Base-by-base conservation (phyloP, 2,113 vertebrate genomes). In the Python bivittatus region DNA sequence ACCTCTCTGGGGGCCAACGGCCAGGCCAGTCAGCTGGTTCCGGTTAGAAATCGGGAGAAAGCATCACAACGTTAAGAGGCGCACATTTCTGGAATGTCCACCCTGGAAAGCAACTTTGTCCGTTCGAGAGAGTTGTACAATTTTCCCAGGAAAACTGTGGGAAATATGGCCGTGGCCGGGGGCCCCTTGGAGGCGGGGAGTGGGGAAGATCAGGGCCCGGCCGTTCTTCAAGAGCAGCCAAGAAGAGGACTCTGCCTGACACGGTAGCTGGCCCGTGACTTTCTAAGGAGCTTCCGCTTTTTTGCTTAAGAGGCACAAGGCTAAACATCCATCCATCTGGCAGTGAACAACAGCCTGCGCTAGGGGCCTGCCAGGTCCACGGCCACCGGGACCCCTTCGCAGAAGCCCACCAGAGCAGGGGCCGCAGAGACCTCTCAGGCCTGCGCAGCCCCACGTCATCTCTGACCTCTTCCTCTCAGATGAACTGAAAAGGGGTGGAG, bases 101-200 rank as follows among this genome's bases (percentile, higher is more conserved):
- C 27, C 57, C 29, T 8, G 0, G 42, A 13, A 54, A 25, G 58
- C 12, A 13, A 9, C 29, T 15, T 12, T 8, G 83, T 5, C 4
- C 23, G 33, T 8, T 58, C 42, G 90, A 85, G 23, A 17, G 52
- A 27, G 23, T 6, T 56, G 1, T 79, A 33, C 68, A 3, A 83
- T 25, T 52, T 10, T 9, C 25, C 8, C 10, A 9, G 13, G 27
- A 52, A 17, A n/a, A 61, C 68, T 13, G 7, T 9, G 15, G 1
- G 29, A 1, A 25, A 3, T 53, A 7, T 33, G 3, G 17, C 27
- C 54, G 11, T 11, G 5, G 25, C 11, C 17, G 9, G 22, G 44
- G 6, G 23, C 8, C 6, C 3, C 2, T n/a, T 1, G 44, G 1
- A 44, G 52, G 15, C 88, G 22, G 33, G 33, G 15, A 0, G 1